These are phyloP conservation scores for Danaus chrysippus DNA, from an alignment of 2,888 invertebrate genomes.

Conservation along the genomic window DNA sequence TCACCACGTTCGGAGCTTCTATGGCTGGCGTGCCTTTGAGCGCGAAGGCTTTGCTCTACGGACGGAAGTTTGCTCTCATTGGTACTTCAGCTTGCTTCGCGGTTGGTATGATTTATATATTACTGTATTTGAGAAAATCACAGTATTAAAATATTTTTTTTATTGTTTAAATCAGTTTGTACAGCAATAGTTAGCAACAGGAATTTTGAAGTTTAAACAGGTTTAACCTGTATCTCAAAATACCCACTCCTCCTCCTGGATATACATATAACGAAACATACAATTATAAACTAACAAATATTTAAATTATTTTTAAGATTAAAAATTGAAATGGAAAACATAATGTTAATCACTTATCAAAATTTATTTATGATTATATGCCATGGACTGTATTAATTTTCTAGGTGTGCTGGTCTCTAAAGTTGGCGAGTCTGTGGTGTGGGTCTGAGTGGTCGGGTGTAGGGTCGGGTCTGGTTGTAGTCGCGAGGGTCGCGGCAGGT, in stretches of 20 bases:
- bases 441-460: constrained; percentile 49
- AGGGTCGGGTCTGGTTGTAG: constrained; percentile 41
- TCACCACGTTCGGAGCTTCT: constrained; percentile 43
- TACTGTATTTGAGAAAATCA: not conserved
- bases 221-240: too few relatives aligned
- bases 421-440: constrained; percentile 50
- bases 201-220: too few relatives aligned
- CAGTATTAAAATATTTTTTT: too few relatives aligned
- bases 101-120: constrained; percentile 37
- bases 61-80: constrained; percentile 50
- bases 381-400: not conserved
- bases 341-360: too few relatives aligned
- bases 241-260: too few relatives aligned
- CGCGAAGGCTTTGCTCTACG: constrained; percentile 46
- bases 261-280: too few relatives aligned
- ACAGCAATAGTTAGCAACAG: too few relatives aligned
- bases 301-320: too few relatives aligned
- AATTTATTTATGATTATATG: too few relatives aligned
- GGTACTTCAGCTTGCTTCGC: constrained; percentile 50
- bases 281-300: too few relatives aligned
- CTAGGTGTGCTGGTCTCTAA: constrained; percentile 61
- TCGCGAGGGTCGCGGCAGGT: constrained; percentile 54
- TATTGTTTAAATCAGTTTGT: too few relatives aligned
- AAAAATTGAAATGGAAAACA: too few relatives aligned
- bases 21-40: constrained; percentile 54